Evolutionary conservation across 2,113 vertebrate genomes (phyloP).

Genomic region (Pseudolaguvia tuberculata): DNA sequence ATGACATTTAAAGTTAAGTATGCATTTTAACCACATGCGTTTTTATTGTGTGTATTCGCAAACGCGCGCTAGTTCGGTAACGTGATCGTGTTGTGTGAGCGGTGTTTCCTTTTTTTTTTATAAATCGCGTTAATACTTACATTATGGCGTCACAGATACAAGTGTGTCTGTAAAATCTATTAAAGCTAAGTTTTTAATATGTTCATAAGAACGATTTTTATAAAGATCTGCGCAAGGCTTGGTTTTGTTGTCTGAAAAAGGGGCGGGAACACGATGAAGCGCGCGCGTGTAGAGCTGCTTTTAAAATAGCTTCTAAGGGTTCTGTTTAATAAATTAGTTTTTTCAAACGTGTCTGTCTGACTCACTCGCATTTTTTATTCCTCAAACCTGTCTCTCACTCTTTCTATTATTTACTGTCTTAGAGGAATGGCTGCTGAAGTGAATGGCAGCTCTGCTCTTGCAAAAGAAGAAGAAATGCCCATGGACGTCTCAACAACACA

Average conservation of each 20-base stretch:
- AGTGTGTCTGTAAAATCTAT: neutral
- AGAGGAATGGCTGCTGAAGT: conserved; percentile 96
- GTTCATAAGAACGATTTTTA: neutral
- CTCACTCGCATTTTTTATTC: too few relatives aligned
- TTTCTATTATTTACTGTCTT: neutral
- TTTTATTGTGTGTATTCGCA: too few relatives aligned
- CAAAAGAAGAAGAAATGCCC: conserved; percentile 94
- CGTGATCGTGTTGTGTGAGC: neutral
- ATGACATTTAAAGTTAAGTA: neutral
- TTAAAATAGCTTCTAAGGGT: neutral
- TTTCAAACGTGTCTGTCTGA: too few relatives aligned
- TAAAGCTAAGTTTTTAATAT: too few relatives aligned
- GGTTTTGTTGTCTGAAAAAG: neutral
- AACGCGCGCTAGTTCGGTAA: neutral
- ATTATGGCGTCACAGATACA: neutral
- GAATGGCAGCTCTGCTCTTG: conserved; percentile 91
- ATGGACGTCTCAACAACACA: conserved; percentile 89
- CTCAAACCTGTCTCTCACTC: neutral
- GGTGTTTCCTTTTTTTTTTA: neutral
- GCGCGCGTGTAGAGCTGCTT: too few relatives aligned
- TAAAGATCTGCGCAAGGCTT: neutral
- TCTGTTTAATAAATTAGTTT: too few relatives aligned
- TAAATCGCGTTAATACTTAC: neutral
- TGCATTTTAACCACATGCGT: too few relatives aligned
- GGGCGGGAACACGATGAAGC: conserved; percentile 6